phyloP scores from a whole-genome alignment of 2,113 vertebrate genomes.

The Elachura formosa region DNA sequence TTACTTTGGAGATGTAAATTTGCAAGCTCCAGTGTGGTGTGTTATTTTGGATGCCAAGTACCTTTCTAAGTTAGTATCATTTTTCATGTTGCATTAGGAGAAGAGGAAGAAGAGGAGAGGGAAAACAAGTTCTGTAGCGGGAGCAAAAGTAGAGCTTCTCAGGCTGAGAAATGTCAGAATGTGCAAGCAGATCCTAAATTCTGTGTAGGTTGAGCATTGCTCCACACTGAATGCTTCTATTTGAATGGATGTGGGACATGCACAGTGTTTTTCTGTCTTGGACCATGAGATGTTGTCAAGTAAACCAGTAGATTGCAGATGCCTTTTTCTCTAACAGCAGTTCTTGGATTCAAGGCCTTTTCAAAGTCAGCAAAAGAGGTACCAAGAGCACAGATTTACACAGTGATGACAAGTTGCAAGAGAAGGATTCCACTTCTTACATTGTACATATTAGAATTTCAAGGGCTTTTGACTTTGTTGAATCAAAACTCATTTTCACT shows the following conservation, averaged over 20 bases:
- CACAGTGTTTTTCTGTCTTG: not conserved
- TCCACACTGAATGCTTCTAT: not conserved
- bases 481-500: conserved; percentile 36
- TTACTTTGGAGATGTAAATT: not conserved
- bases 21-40: not conserved
- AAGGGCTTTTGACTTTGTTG: conserved; percentile 29
- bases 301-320: not conserved
- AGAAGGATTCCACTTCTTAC: not conserved
- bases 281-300: not conserved
- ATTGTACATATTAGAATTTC: not conserved
- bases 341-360: not conserved
- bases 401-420: not conserved
- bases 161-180: not conserved
- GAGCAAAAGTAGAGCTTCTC: not conserved
- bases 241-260: not conserved
- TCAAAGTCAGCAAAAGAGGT: not conserved
- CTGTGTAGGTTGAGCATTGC: not conserved
- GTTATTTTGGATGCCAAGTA: not conserved
- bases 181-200: not conserved
- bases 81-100: not conserved
- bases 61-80: not conserved
- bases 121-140: not conserved
- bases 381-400: not conserved
- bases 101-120: not conserved
- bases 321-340: not conserved